phyloP scores from a whole-genome alignment of 2,888 invertebrate genomes.

The Druceiella hillmani region DNA sequence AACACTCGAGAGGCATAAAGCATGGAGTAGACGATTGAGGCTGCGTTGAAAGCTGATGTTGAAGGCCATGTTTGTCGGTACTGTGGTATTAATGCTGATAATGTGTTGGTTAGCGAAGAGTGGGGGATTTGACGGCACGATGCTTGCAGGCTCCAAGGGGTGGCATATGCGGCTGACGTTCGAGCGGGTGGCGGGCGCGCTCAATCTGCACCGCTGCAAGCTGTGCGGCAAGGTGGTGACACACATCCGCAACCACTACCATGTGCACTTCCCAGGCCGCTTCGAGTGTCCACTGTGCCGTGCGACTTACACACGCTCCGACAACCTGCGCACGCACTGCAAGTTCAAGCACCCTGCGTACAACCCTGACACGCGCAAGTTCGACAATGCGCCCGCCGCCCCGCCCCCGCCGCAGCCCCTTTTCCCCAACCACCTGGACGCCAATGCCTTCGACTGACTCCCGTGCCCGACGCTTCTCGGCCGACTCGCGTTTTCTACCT shows the following conservation, averaged over 20 bases:
- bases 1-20: too few relatives aligned
- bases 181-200: constrained; percentile 88
- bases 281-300: constrained; percentile 89
- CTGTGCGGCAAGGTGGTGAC: constrained; percentile 92
- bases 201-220: constrained; percentile 91
- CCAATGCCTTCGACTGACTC: constrained; percentile 47
- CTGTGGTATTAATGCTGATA: too few relatives aligned
- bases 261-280: constrained; percentile 89
- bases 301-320: constrained; percentile 87
- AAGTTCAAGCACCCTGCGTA: constrained; percentile 88
- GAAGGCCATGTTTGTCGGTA: too few relatives aligned
- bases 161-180: constrained; percentile 94
- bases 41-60: too few relatives aligned
- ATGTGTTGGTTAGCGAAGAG: constrained; percentile 14
- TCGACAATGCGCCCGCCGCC: constrained; percentile 64
- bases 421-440: constrained; percentile 54
- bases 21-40: too few relatives aligned
- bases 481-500: constrained; percentile 40
- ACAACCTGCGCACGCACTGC: constrained; percentile 89
- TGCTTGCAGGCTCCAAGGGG: constrained; percentile 88
- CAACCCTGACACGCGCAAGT: constrained; percentile 83
- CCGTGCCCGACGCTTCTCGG: constrained; percentile 29
- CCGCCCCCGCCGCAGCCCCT: constrained; percentile 51
- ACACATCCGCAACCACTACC: constrained; percentile 91
- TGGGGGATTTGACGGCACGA: constrained; percentile 42